Percentiles rank a stretch among this genome's conserved stretches.
These are phyloP conservation scores for Eretmodus cyanostictus DNA, from an alignment of 2,113 vertebrate genomes.

Conservation along the genomic window DNA sequence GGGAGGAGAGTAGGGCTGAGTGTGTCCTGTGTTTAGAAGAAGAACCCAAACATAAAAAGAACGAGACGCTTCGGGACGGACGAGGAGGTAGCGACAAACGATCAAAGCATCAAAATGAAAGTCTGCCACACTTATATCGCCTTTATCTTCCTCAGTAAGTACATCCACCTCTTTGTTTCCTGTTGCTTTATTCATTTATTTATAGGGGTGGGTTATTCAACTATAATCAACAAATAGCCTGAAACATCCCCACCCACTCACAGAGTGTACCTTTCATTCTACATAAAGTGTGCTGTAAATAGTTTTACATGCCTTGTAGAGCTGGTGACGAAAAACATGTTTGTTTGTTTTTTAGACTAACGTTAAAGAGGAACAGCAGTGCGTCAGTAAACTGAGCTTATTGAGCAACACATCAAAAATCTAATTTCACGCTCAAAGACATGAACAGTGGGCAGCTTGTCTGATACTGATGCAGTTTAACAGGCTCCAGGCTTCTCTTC, in stretches of 20 bases:
- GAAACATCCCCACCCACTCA: neutral
- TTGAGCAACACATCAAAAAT: neutral
- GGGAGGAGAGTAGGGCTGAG: neutral
- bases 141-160: neutral
- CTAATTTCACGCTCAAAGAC: neutral
- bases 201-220: neutral
- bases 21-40: accelerated
- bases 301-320: neutral
- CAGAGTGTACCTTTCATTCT: neutral
- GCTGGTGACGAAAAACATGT: neutral
- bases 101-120: neutral
- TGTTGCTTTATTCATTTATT: neutral
- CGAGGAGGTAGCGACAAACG: neutral
- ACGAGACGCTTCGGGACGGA: neutral
- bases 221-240: neutral
- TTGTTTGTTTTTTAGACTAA: neutral
- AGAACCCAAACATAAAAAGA: neutral
- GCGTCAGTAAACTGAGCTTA: neutral
- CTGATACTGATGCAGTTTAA: neutral
- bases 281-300: neutral
- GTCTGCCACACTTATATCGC: neutral
- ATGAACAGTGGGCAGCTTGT: neutral
- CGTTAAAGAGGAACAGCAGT: neutral
- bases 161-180: neutral
- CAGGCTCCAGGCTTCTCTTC: neutral